Base-by-base conservation (phyloP, 2,797 vertebrate genomes). In the Muscicapa striata region DNA sequence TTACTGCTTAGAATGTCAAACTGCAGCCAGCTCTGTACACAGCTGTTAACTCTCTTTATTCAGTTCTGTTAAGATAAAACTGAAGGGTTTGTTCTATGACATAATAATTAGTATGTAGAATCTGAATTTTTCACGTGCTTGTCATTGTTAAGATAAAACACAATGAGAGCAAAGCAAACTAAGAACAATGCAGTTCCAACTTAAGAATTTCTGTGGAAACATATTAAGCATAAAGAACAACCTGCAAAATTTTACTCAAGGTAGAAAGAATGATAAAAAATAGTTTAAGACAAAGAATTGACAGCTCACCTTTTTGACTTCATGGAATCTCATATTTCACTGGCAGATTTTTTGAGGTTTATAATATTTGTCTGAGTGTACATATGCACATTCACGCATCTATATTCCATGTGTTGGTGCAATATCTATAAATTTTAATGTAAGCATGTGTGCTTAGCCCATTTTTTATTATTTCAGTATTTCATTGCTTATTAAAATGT, bases 111-210 rank as follows among this genome's bases (percentile, higher is more conserved):
- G 22, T 45, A 73, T 7, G 10, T 41, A 74, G 64, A 73, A 80
- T 51, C 52, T 74, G 72, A 89, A 21, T 59, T 88, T 85, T 91
- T 91, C 85, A 73, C 4, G 2, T 30, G 49, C 82, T 83, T 87
- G 74, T 67, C 58, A 57, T 62, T 81, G 34, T 82, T 70, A 51
- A 70, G 61, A 74, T 80, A 85, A 91, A 91, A 83, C 21, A 82
- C 46, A 84, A 54, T 27, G 27, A 57, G 27, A 80, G 36, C 20
- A 87, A 87, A 77, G 68, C 14, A 80, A 91, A 85, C 29, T 69
- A 63, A 84, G 76, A 89, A 74, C 38, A 91, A 66, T 49, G 23
- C 32, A 70, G 16, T 48, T 48, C 23, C 26, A 83, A 34, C 19
- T 63, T 40, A 85, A 73, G 24, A 55, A 10, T 43, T 90, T 57